Percentiles rank a stretch among this genome's conserved stretches.
phyloP scores from a whole-genome alignment of 2,888 invertebrate genomes.

The Lumbricus terrestris region DNA sequence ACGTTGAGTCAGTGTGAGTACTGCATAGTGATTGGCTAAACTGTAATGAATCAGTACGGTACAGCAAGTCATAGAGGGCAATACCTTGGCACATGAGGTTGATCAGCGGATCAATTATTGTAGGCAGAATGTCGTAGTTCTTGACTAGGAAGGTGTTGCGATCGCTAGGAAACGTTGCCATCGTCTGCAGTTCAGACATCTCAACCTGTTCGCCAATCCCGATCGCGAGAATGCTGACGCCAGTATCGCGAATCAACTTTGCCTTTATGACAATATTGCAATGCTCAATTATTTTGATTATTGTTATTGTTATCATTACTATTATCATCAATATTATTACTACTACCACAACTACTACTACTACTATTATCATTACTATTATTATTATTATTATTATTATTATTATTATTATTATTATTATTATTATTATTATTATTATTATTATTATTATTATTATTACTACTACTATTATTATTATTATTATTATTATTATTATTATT shows the following conservation, averaged over 20 bases:
- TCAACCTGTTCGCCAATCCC: slow-evolving; percentile 37
- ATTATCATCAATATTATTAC: too few relatives aligned
- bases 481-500: too few relatives aligned
- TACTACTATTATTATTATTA: too few relatives aligned
- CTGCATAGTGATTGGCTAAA: neutral
- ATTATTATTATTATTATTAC: too few relatives aligned
- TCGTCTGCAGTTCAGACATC: slow-evolving; percentile 33
- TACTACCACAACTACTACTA: too few relatives aligned
- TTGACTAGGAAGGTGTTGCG: slow-evolving; percentile 34
- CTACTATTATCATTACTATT: slow-evolving; percentile 4
- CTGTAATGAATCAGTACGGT: neutral
- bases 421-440: too few relatives aligned
- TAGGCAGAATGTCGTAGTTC: slow-evolving; percentile 34
- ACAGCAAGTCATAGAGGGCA: neutral
- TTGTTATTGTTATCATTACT: too few relatives aligned
- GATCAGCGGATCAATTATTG: slow-evolving; percentile 32
- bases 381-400: neutral
- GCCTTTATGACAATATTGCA: slow-evolving; percentile 25
- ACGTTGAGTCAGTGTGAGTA: neutral
- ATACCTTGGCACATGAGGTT: slow-evolving; percentile 36
- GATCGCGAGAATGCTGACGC: slow-evolving; percentile 34
- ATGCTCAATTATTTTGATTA: neutral
- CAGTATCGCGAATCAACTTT: slow-evolving; percentile 24
- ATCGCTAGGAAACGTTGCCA: slow-evolving; percentile 37
- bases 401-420: too few relatives aligned